Evolutionary conservation across 2,888 invertebrate genomes (phyloP).

Genomic region (Orthosia gothica): DNA sequence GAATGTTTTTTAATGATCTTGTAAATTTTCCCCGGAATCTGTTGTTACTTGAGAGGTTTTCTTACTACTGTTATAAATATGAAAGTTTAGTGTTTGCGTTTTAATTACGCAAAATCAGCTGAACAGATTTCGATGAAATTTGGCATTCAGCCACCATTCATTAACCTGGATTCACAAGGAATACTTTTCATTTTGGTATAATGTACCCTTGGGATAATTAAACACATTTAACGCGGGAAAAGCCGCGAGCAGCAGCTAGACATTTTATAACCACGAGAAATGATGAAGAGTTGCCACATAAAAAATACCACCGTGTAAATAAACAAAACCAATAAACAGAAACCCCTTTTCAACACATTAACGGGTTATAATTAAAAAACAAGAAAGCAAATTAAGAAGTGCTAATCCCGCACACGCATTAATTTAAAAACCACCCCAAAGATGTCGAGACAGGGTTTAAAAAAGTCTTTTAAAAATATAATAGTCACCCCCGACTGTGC

Average conservation of each 20-base stretch:
- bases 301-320: constrained; percentile 19
- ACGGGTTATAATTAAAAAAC: constrained; percentile 70
- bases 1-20: neutral
- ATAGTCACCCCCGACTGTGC: constrained; percentile 74
- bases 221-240: too few relatives aligned
- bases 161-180: too few relatives aligned
- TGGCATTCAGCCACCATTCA: too few relatives aligned
- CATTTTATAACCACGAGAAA: neutral
- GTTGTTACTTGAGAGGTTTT: neutral
- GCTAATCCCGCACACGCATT: constrained; percentile 79
- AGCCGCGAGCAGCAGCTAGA: too few relatives aligned
- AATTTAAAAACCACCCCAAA: constrained; percentile 73
- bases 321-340: constrained; percentile 37
- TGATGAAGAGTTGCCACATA: neutral
- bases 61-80: too few relatives aligned
- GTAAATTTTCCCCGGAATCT: neutral
- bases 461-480: constrained; percentile 75
- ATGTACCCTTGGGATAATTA: too few relatives aligned
- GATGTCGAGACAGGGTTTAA: constrained; percentile 60
- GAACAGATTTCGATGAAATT: too few relatives aligned
- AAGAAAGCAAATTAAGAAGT: constrained; percentile 77
- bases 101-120: too few relatives aligned
- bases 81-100: too few relatives aligned
- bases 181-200: too few relatives aligned
- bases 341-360: constrained; percentile 65